Conservation (phyloP, 2,113 vertebrate genomes). For the Gymnocephalus cernua region DNA sequence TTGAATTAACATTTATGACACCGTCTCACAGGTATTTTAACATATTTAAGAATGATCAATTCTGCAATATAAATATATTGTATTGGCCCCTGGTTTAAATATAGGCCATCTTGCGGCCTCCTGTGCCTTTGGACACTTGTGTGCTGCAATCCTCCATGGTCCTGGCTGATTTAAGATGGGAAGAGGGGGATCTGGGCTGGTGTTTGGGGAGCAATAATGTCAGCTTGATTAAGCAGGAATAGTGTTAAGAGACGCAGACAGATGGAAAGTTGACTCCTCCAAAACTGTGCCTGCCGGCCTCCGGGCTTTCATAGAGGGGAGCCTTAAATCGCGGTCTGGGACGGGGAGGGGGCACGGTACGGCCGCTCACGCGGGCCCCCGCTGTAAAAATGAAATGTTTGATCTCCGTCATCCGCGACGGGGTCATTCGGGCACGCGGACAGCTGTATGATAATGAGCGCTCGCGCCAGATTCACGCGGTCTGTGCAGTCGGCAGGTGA, state of each 20-base stretch:
- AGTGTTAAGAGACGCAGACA: slow-evolving; percentile 67
- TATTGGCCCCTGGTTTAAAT: neutral
- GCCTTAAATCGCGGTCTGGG: slow-evolving; percentile 68
- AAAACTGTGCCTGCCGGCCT: slow-evolving; percentile 10
- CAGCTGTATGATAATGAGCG: slow-evolving; percentile 85
- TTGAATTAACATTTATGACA: neutral
- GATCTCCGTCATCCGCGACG: slow-evolving; percentile 49
- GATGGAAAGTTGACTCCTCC: slow-evolving; percentile 77
- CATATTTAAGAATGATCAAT: neutral
- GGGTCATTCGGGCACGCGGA: slow-evolving; percentile 63
- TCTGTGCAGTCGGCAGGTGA: slow-evolving; percentile 4
- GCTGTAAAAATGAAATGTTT: slow-evolving; percentile 62
- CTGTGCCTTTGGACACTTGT: slow-evolving; percentile 3
- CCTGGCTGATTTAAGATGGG: slow-evolving; percentile 79
- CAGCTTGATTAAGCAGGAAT: slow-evolving; percentile 81
- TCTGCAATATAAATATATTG: neutral
- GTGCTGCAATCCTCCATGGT: slow-evolving; percentile 39
- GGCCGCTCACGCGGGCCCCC: neutral
- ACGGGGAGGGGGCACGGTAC: neutral
- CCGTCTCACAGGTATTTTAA: neutral
- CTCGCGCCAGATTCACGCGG: slow-evolving; percentile 23
- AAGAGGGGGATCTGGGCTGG: slow-evolving; percentile 49
- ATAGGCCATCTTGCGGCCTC: neutral
- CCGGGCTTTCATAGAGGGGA: slow-evolving; percentile 29
- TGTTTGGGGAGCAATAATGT: slow-evolving; percentile 76